These are phyloP conservation scores for Leptothorax acervorum DNA, from an alignment of 2,888 invertebrate species.

Conservation along the genomic window DNA sequence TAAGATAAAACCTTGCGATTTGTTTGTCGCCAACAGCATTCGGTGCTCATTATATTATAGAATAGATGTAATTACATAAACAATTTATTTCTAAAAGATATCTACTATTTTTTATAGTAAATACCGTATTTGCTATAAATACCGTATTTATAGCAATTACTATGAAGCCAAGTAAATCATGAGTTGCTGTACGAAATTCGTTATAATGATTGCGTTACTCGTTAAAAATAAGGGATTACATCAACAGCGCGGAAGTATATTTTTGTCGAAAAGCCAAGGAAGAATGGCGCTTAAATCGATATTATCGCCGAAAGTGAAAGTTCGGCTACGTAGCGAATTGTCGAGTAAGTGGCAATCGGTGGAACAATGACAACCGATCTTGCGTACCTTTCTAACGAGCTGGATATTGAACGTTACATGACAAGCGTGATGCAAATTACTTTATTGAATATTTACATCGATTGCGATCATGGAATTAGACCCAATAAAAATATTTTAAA, in stretches of 20 bases:
- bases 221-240: background rate
- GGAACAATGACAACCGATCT: slow-evolving; percentile 75
- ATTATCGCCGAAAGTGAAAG: slow-evolving; percentile 77
- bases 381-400: slow-evolving; percentile 68
- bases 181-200: background rate
- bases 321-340: slow-evolving; percentile 61
- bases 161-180: background rate
- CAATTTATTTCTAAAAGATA: background rate
- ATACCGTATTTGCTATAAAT: background rate
- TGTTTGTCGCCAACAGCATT: background rate
- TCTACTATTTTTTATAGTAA: background rate
- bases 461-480: slow-evolving; percentile 34
- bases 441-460: background rate
- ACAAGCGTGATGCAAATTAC: slow-evolving; percentile 8
- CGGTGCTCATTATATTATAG: background rate
- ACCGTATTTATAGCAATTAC: background rate
- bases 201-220: background rate
- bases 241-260: background rate
- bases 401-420: slow-evolving; percentile 69
- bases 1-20: background rate
- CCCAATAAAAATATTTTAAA: slow-evolving; percentile 19
- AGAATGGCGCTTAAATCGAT: slow-evolving; percentile 57
- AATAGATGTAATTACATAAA: slow-evolving; percentile 12
- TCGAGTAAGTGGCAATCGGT: slow-evolving; percentile 66
- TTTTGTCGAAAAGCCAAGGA: slow-evolving; percentile 40